phyloP scores from a whole-genome alignment of 2,797 vertebrate species.

The Bryconaethiops microstoma region DNA sequence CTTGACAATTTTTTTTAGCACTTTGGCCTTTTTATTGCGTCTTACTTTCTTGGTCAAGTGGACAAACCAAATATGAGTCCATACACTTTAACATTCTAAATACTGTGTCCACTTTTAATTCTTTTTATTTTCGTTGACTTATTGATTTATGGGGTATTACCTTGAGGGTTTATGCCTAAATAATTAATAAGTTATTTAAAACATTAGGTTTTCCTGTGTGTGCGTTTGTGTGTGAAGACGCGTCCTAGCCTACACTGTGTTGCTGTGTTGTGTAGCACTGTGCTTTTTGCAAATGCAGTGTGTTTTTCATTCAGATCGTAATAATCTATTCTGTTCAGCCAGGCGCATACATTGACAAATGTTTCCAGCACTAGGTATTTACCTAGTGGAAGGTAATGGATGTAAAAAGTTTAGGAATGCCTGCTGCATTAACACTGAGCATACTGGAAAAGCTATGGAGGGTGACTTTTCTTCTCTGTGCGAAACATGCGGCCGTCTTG shows the following conservation, averaged over 20 bases:
- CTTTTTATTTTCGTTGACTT: background rate
- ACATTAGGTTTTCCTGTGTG: background rate
- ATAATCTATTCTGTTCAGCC: conserved; percentile 86
- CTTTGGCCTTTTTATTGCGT: background rate
- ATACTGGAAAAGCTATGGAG: conserved; percentile 65
- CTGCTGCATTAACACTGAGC: conserved; percentile 73
- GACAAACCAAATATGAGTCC: background rate
- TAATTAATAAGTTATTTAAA: conserved; percentile 7
- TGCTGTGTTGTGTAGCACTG: conserved; percentile 9
- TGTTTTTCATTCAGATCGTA: conserved; percentile 78
- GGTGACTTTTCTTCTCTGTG: conserved; percentile 47
- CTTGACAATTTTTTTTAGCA: background rate
- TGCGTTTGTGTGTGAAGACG: background rate
- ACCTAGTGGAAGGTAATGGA: conserved; percentile 81
- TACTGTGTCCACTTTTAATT: background rate
- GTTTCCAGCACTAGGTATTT: conserved; percentile 83
- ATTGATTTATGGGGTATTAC: background rate
- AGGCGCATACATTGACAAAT: conserved; percentile 84
- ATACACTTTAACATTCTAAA: background rate
- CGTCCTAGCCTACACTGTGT: background rate
- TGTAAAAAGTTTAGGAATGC: conserved; percentile 78
- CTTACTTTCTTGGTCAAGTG: background rate
- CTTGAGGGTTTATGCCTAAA: background rate
- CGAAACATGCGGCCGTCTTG: conserved; percentile 42
- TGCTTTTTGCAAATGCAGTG: conserved; percentile 72